Conservation (phyloP, 2,888 invertebrate species). For the Philereme vetulata region DNA sequence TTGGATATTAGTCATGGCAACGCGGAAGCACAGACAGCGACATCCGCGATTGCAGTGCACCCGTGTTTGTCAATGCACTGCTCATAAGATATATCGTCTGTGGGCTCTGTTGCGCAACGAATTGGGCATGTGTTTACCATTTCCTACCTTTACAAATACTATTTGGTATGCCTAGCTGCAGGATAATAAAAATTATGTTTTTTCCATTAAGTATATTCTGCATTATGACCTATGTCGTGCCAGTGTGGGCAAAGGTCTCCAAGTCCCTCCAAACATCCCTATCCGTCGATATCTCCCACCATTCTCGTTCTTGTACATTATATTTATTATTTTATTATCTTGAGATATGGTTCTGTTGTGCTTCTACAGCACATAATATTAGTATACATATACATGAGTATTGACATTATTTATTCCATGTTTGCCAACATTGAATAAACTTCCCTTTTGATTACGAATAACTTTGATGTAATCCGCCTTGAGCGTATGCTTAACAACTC, state of each 20-base stretch:
- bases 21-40: conserved; percentile 71
- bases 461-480: conserved; percentile 31
- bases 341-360: too few species aligned
- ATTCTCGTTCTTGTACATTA: too few species aligned
- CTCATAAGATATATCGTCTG: conserved; percentile 63
- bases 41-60: conserved; percentile 68
- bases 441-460: conserved; percentile 22
- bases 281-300: too few species aligned
- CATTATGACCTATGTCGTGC: too few species aligned
- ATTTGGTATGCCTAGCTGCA: too few species aligned
- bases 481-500: conserved; percentile 34
- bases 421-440: conserved; percentile 8
- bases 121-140: conserved; percentile 61
- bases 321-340: too few species aligned
- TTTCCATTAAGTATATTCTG: too few species aligned
- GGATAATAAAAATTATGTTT: too few species aligned
- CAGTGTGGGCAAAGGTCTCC: too few species aligned
- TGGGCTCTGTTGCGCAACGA: conserved; percentile 50
- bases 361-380: too few species aligned
- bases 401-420: conserved; percentile 9
- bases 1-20: conserved; percentile 67
- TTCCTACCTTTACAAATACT: conserved; percentile 19
- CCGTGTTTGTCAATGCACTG: conserved; percentile 69
- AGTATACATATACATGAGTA: too few species aligned
- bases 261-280: too few species aligned